Conservation (phyloP, 2,113 vertebrate genomes). For the Casuarius casuarius region DNA sequence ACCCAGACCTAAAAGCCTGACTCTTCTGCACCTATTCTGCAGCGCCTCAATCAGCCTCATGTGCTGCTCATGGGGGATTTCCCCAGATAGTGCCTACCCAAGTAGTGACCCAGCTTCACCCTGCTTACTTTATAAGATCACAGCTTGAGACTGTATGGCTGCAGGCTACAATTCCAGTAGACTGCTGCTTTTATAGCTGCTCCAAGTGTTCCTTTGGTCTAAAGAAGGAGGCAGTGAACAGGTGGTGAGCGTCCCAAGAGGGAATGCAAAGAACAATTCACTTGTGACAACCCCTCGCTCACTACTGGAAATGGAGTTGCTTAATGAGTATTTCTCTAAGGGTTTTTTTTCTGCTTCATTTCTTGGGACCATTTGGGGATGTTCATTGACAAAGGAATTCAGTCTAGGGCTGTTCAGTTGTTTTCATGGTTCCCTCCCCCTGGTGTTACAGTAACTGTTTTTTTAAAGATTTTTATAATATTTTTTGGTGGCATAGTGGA, state of each 20-base stretch:
- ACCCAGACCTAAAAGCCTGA: too few relatives aligned
- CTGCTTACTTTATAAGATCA: rapidly evolving
- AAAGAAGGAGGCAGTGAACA: not conserved
- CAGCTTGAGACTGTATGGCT: not conserved
- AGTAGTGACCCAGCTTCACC: rapidly evolving
- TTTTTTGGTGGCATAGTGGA: not conserved
- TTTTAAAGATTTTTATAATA: not conserved
- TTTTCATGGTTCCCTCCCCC: not conserved
- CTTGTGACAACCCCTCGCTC: not conserved
- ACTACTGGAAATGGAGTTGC: conserved; percentile 18
- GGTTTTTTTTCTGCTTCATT: conserved; percentile 56
- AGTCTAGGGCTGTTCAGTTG: not conserved
- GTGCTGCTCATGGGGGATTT: rapidly evolving
- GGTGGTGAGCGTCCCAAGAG: conserved; percentile 33
- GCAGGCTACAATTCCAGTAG: not conserved
- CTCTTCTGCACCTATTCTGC: rapidly evolving
- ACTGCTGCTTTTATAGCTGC: not conserved
- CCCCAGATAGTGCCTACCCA: rapidly evolving
- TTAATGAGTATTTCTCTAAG: conserved; percentile 33
- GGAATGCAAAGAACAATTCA: not conserved
- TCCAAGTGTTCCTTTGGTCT: not conserved
- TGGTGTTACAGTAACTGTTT: not conserved
- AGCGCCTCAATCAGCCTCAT: rapidly evolving
- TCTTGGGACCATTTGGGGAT: conserved; percentile 24
- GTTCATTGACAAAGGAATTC: conserved; percentile 15